Evolutionary conservation across 2,888 invertebrate genomes (phyloP).

Genomic region (Epiblema foenella): DNA sequence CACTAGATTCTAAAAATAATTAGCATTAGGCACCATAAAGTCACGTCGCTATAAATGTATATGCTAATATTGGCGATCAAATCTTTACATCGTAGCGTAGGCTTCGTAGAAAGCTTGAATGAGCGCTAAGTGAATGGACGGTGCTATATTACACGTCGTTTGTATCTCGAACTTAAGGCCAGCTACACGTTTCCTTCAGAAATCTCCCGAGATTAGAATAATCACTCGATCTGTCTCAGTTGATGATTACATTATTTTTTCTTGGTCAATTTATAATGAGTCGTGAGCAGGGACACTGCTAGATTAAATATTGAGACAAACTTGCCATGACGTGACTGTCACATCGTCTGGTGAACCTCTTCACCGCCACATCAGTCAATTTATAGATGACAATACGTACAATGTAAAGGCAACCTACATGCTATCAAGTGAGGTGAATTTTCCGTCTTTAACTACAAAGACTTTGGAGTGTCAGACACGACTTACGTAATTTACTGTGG

Average conservation of each 20-base stretch:
- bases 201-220: no score
- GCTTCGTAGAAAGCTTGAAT: slow-evolving; percentile 76
- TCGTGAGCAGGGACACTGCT: background rate
- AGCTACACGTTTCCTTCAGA: slow-evolving; percentile 3
- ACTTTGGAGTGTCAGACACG: no score
- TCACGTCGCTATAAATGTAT: slow-evolving; percentile 28
- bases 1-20: slow-evolving; percentile 20
- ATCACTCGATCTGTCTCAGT: background rate
- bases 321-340: background rate
- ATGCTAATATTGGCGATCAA: slow-evolving; percentile 40
- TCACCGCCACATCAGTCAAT: no score
- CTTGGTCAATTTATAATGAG: background rate
- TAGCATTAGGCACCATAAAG: slow-evolving; percentile 8
- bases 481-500: no score
- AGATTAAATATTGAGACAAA: background rate
- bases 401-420: no score
- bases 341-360: no score
- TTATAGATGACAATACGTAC: no score
- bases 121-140: slow-evolving; percentile 74
- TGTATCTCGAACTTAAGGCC: slow-evolving; percentile 22
- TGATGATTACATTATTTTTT: background rate
- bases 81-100: slow-evolving; percentile 39
- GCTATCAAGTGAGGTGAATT: no score
- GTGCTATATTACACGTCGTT: slow-evolving; percentile 44
- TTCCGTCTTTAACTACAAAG: no score